Evolutionary conservation across 2,113 vertebrate species (phyloP).

Genomic region (Epinephelus fuscoguttatus): DNA sequence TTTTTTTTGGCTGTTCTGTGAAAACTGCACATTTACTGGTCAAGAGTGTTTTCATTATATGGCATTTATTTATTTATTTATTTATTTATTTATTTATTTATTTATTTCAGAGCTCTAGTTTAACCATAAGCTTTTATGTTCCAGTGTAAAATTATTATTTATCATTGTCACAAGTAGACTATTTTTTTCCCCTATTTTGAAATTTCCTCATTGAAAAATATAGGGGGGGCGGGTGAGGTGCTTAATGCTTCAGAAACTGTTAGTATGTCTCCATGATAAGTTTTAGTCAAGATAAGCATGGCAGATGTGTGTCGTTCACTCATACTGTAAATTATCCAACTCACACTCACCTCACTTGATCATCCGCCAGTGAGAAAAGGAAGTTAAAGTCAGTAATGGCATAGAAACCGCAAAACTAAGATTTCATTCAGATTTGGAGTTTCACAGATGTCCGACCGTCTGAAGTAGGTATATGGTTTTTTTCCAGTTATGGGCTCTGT

Average conservation of each 20-base stretch:
- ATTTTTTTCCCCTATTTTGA: background rate
- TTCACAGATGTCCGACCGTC: background rate
- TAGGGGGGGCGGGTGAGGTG: too few relatives aligned
- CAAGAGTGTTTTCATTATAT: too few relatives aligned
- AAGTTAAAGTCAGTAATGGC: background rate
- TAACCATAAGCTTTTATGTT: background rate
- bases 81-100: too few relatives aligned
- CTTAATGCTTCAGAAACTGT: too few relatives aligned
- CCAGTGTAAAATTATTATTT: background rate
- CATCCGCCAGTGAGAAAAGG: background rate
- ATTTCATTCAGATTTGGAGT: background rate
- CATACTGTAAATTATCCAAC: background rate
- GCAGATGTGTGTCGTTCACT: background rate
- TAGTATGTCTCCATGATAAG: background rate
- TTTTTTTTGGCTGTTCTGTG: too few relatives aligned
- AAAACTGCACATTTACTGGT: too few relatives aligned
- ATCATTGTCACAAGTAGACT: background rate
- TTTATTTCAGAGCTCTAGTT: too few relatives aligned
- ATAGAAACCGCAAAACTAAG: too few relatives aligned
- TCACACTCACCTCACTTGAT: background rate
- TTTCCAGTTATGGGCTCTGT: constrained; percentile 79
- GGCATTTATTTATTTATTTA: too few relatives aligned
- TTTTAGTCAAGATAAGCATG: background rate
- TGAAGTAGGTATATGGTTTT: background rate
- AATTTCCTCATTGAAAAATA: background rate